phyloP scores from a whole-genome alignment of 2,888 invertebrate genomes.

The Tridacna gigas region DNA sequence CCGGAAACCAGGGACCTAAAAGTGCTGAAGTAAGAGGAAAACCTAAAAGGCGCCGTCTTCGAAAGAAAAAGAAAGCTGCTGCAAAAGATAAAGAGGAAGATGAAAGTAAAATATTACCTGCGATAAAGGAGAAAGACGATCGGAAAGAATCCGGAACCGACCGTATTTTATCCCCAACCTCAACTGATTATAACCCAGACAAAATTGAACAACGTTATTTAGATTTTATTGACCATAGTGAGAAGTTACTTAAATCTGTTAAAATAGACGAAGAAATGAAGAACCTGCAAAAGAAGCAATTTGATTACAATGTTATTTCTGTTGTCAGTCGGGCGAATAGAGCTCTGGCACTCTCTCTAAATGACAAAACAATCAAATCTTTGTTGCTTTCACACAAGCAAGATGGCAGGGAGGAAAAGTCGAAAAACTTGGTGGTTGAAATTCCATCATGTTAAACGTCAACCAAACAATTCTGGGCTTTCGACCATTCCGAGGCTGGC shows the following conservation, averaged over 20 bases:
- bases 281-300: neutral
- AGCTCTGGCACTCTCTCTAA: constrained; percentile 3
- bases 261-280: neutral
- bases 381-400: neutral
- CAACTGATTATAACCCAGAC: constrained; percentile 19
- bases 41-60: constrained; percentile 4
- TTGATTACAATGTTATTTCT: neutral
- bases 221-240: constrained; percentile 20
- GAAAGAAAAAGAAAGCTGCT: neutral
- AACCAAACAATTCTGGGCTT: neutral
- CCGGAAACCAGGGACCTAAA: constrained; percentile 6
- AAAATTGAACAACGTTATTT: constrained; percentile 16
- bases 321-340: constrained; percentile 13
- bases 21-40: neutral
- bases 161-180: constrained; percentile 4
- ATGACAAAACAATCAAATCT: constrained; percentile 15
- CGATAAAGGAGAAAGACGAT: neutral
- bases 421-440: neutral
- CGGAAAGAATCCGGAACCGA: neutral
- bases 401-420: neutral
- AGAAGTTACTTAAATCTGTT: neutral
- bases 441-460: constrained; percentile 6
- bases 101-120: neutral
- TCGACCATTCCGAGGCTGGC: no score
- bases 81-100: neutral